Conservation (phyloP, 2,113 vertebrate genomes). For the Chaetodon auriga region DNA sequence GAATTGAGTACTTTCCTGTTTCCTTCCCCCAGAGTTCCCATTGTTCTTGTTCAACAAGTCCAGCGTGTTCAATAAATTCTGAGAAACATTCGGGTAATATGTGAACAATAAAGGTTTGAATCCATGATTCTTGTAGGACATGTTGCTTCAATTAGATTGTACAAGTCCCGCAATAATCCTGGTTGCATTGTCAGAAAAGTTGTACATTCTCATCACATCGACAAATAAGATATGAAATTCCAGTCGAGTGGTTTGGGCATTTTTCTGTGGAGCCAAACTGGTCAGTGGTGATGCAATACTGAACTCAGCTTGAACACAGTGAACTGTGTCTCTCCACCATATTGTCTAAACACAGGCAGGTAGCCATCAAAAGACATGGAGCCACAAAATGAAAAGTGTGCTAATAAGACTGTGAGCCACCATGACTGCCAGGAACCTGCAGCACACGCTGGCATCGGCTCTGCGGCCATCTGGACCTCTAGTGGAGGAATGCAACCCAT, state of each 20-base stretch:
- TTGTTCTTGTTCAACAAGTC: neutral
- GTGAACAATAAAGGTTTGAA: neutral
- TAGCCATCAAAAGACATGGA: constrained; percentile 29
- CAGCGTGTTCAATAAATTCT: neutral
- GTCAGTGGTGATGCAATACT: neutral
- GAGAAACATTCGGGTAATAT: neutral
- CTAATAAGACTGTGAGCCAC: constrained; percentile 14
- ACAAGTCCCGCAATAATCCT: neutral
- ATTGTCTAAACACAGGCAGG: constrained; percentile 37
- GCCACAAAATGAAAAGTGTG: constrained; percentile 38
- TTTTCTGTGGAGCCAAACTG: neutral
- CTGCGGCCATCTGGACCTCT: constrained; percentile 40
- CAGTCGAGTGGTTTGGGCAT: neutral
- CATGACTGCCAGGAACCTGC: constrained; percentile 49
- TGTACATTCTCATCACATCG: neutral
- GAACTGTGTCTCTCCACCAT: neutral
- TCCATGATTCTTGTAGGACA: neutral
- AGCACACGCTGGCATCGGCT: constrained; percentile 43
- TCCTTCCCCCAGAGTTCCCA: neutral
- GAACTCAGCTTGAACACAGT: constrained; percentile 28
- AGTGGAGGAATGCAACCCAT: constrained; percentile 49
- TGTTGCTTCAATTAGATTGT: neutral
- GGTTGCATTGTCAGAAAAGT: neutral
- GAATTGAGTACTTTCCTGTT: neutral
- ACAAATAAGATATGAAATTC: constrained; percentile 5